Evolutionary conservation across 2,888 invertebrate species (phyloP).

Genomic region (Nineta flava): DNA sequence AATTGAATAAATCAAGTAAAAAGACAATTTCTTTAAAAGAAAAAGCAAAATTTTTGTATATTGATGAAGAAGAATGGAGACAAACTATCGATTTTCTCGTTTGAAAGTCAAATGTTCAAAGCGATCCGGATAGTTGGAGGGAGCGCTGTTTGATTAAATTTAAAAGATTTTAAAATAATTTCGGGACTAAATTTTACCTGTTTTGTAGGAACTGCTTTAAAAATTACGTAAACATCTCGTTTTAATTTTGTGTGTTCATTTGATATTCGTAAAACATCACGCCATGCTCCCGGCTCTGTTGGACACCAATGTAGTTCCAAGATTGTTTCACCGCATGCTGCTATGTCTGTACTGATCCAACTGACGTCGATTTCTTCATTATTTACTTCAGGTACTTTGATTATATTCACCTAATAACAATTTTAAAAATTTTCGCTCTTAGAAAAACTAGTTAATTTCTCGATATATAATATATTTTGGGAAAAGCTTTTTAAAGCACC

Average conservation of each 20-base stretch:
- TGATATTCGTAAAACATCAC: conserved; percentile 42
- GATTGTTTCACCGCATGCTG: conserved; percentile 33
- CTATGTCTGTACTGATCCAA: conserved; percentile 35
- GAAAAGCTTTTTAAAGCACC: no score
- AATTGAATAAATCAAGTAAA: no score
- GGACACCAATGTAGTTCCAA: conserved; percentile 52
- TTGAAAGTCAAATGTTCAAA: no score
- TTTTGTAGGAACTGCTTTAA: conserved; percentile 33
- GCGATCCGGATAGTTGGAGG: no score
- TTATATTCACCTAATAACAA: conserved; percentile 34
- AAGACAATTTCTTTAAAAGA: no score
- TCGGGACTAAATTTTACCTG: conserved; percentile 16
- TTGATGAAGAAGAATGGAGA: no score
- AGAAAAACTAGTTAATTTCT: background rate
- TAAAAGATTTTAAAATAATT: background rate
- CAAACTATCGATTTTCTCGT: no score
- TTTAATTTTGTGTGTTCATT: conserved; percentile 44
- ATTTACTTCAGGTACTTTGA: conserved; percentile 37
- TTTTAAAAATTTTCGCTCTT: conserved; percentile 11
- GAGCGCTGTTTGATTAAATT: no score
- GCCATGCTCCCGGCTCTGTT: conserved; percentile 34
- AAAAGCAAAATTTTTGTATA: no score
- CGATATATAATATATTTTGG: no score
- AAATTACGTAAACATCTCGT: conserved; percentile 46
- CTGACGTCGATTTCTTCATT: conserved; percentile 35